These are phyloP conservation scores for Pygmarrhopalites habei DNA, from an alignment of 1,140 invertebrate genomes.

Conservation along the genomic window DNA sequence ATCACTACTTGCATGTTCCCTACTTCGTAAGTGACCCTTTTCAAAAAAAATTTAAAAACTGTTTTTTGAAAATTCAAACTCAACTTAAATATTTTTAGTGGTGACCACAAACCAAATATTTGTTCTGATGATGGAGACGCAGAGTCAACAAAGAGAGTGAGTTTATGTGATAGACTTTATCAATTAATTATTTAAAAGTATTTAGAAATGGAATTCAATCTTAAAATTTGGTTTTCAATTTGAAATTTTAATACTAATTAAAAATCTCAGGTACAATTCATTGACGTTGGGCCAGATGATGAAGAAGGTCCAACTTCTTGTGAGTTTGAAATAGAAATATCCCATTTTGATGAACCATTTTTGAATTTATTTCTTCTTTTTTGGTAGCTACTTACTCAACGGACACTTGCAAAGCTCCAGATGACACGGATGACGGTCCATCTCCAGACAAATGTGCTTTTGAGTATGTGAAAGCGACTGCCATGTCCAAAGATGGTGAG, in stretches of 20 bases:
- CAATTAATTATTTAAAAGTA: too few species aligned
- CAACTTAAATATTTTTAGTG: neutral
- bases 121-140: neutral
- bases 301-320: constrained; percentile 6
- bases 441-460: neutral
- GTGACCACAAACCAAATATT: neutral
- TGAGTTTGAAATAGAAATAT: too few species aligned
- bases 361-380: neutral
- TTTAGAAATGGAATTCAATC: too few species aligned
- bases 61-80: too few species aligned
- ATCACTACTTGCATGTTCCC: neutral
- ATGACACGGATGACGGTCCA: neutral
- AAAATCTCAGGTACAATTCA: constrained; percentile 7
- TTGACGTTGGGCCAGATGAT: neutral
- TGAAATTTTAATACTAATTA: too few species aligned
- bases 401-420: neutral
- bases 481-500: neutral
- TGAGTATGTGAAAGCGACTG: neutral
- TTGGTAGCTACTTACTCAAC: neutral
- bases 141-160: neutral
- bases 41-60: too few species aligned
- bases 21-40: neutral
- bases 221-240: too few species aligned
- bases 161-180: too few species aligned
- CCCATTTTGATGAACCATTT: neutral